phyloP scores from a whole-genome alignment of 2,113 vertebrate species.

The Rhinopomastus cyanomelas region DNA sequence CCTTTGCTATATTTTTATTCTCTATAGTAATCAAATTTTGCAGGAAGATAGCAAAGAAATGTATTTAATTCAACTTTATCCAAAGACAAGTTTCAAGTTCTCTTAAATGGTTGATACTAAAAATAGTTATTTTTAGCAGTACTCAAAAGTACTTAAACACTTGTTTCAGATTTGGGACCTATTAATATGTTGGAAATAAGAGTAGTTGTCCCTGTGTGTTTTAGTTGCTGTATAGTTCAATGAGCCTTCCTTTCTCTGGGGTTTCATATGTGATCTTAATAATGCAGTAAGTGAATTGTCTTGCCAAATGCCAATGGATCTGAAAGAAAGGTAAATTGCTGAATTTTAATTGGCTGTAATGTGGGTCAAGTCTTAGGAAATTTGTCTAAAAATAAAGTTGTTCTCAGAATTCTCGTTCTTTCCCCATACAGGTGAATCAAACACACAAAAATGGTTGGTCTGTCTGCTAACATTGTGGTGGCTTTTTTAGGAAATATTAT shows the following conservation, averaged over 20 bases:
- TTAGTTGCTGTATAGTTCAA: not conserved
- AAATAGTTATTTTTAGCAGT: not conserved
- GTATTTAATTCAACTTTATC: not conserved
- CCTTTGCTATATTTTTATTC: not conserved
- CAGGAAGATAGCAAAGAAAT: not conserved
- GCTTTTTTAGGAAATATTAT: not conserved
- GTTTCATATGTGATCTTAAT: not conserved
- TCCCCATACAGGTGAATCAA: not conserved
- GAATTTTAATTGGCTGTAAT: not conserved
- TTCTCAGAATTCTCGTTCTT: not conserved
- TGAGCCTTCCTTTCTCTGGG: not conserved
- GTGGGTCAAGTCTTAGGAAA: not conserved
- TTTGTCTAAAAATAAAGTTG: not conserved
- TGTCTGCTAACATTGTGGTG: not conserved
- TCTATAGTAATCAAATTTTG: not conserved
- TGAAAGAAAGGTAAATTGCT: not conserved
- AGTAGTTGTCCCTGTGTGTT: not conserved
- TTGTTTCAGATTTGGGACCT: not conserved
- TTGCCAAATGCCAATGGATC: not conserved
- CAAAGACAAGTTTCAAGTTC: not conserved
- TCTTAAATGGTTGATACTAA: not conserved
- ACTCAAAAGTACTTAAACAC: not conserved
- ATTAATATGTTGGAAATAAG: not conserved
- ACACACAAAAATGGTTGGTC: not conserved
- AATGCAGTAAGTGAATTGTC: not conserved